Percentiles rank a stretch among this genome's conserved stretches.
Evolutionary conservation across 2,797 vertebrate species (phyloP).

Genomic region (Vultur gryphus): DNA sequence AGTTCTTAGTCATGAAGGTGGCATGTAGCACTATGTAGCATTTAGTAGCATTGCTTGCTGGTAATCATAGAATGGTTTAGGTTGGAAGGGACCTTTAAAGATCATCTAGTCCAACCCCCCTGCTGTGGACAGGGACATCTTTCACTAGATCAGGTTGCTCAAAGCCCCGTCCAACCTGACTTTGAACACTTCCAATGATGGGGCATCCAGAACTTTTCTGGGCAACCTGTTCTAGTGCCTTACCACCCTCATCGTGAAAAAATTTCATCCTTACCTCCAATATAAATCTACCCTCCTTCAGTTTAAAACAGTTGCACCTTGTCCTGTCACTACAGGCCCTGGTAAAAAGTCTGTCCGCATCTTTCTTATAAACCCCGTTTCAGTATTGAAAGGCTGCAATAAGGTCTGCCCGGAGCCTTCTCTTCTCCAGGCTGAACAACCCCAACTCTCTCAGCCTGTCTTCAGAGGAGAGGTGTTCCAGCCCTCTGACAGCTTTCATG

Average conservation of each 20-base stretch:
- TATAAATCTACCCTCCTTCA: not conserved
- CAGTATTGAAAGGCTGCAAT: not conserved
- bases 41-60: not conserved
- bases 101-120: not conserved
- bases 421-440: not conserved
- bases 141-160: not conserved
- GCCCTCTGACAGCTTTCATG: accelerated
- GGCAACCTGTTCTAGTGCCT: not conserved
- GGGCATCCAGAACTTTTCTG: not conserved
- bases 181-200: not conserved
- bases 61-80: not conserved
- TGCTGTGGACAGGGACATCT: not conserved
- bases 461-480: not conserved
- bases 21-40: not conserved
- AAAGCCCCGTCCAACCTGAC: not conserved
- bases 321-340: not conserved
- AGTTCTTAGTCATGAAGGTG: not conserved
- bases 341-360: not conserved
- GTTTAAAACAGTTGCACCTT: not conserved
- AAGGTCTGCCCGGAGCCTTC: not conserved
- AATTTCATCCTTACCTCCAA: not conserved
- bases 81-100: not conserved
- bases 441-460: not conserved
- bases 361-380: not conserved
- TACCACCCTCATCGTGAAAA: not conserved